phyloP scores from a whole-genome alignment of 2,888 invertebrate genomes.

The Parochlus steinenii region DNA sequence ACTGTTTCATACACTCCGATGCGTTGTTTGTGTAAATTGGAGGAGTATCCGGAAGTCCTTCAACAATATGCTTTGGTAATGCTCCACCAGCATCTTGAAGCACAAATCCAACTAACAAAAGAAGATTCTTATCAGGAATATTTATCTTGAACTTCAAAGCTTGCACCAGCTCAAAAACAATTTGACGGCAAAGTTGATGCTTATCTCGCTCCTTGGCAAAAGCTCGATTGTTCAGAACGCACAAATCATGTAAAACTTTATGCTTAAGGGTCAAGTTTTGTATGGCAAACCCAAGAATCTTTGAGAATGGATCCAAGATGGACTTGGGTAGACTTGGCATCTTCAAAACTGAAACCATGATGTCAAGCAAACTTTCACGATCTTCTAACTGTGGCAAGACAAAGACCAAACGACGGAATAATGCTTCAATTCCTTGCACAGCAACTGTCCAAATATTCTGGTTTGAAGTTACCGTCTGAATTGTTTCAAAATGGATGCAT shows the following conservation, averaged over 20 bases:
- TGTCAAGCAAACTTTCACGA: conserved; percentile 51
- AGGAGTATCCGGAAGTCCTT: conserved; percentile 33
- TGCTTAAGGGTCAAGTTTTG: conserved; percentile 74
- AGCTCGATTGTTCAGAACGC: conserved; percentile 75
- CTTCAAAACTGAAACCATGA: conserved; percentile 63
- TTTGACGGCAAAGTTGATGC: conserved; percentile 73
- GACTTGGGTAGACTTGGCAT: conserved; percentile 57
- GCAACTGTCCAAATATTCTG: conserved; percentile 64
- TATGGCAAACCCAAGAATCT: conserved; percentile 82
- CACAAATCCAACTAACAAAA: conserved; percentile 75
- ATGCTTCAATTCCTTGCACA: conserved; percentile 68
- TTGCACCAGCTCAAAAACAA: conserved; percentile 88
- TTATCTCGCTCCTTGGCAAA: conserved; percentile 90
- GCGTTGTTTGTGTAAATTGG: conserved; percentile 57
- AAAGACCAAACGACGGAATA: conserved; percentile 63
- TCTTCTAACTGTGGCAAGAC: conserved; percentile 52
- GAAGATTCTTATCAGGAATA: conserved; percentile 86
- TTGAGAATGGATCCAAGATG: conserved; percentile 88
- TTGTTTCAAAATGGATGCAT: conserved; percentile 70
- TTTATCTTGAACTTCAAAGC: conserved; percentile 89
- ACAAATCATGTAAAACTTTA: conserved; percentile 67
- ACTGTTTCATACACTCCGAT: conserved; percentile 84
- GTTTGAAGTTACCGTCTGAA: conserved; percentile 44
- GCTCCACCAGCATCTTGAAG: conserved; percentile 86
- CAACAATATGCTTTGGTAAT: conserved; percentile 56